phyloP scores from a whole-genome alignment of 2,113 vertebrate species.

The Gavia stellata region DNA sequence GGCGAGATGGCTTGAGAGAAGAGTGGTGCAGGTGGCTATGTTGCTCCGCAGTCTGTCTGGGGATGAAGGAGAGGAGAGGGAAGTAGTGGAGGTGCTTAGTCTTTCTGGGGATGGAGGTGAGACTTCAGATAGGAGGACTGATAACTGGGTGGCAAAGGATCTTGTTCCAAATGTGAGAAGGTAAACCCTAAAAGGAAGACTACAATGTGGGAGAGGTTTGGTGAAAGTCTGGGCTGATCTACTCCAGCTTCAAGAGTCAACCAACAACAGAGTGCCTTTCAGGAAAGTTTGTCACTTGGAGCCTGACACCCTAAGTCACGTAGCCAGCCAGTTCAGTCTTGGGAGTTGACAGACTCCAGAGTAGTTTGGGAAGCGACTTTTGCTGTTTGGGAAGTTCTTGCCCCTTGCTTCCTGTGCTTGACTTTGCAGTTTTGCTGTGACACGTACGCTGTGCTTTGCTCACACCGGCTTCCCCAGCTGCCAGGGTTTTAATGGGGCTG shows the following conservation, averaged over 20 bases:
- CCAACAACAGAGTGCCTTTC: not conserved
- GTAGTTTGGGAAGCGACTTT: not conserved
- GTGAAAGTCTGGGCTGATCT: not conserved
- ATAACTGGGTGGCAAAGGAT: not conserved
- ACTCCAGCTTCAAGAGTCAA: not conserved
- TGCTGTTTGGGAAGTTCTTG: not conserved
- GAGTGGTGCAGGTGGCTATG: not conserved
- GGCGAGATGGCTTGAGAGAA: not conserved
- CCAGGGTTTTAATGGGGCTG: not conserved
- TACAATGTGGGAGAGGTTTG: not conserved
- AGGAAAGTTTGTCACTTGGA: not conserved
- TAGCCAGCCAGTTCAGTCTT: not conserved
- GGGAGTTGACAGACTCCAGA: not conserved
- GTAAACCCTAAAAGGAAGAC: not conserved
- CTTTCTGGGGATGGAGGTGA: not conserved
- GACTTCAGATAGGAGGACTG: not conserved
- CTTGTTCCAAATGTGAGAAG: not conserved
- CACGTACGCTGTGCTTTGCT: accelerated
- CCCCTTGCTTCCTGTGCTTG: not conserved
- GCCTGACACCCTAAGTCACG: not conserved
- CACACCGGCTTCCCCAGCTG: not conserved
- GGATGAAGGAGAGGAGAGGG: not conserved
- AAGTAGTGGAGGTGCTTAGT: not conserved
- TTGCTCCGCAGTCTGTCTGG: not conserved
- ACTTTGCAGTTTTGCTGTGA: not conserved